These are phyloP conservation scores for Odontothrips loti DNA, from an alignment of 2,888 invertebrate species.

Conservation along the genomic window DNA sequence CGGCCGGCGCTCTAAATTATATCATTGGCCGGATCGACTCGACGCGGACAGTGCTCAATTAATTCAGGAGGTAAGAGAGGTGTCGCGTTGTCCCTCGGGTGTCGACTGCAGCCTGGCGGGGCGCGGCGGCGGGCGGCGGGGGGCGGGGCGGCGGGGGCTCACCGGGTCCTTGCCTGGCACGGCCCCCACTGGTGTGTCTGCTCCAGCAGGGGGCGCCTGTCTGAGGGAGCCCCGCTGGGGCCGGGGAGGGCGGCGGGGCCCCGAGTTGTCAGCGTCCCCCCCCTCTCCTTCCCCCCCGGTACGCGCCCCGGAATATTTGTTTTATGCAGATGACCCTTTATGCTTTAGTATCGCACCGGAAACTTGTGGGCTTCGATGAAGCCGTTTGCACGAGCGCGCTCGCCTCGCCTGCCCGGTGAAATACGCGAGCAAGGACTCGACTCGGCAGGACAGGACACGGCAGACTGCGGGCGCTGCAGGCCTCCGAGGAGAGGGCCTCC, in stretches of 20 bases:
- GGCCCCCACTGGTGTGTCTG: slow-evolving; percentile 25
- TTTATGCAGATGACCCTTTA: slow-evolving; percentile 25
- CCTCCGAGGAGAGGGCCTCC: background rate
- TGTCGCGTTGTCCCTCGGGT: too few species aligned
- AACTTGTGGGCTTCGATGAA: slow-evolving; percentile 26
- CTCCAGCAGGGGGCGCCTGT: slow-evolving; percentile 25
- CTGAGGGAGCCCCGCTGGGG: slow-evolving; percentile 11
- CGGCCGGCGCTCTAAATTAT: too few species aligned
- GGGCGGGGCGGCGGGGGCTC: background rate
- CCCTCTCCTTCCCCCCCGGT: too few species aligned
- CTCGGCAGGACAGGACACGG: background rate
- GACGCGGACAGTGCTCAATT: too few species aligned
- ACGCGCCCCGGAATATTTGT: slow-evolving; percentile 9
- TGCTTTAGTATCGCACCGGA: slow-evolving; percentile 26
- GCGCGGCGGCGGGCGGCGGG: background rate
- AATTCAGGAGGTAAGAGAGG: too few species aligned
- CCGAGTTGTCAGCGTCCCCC: background rate
- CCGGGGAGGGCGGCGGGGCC: background rate
- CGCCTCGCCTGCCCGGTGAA: background rate
- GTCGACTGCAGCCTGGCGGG: background rate
- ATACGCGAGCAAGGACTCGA: background rate
- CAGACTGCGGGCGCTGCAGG: background rate
- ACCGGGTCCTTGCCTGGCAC: too few species aligned
- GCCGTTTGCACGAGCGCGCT: background rate
- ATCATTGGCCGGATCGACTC: too few species aligned